phyloP scores from a whole-genome alignment of 2,797 vertebrate species.

The Carcharodon carcharias region DNA sequence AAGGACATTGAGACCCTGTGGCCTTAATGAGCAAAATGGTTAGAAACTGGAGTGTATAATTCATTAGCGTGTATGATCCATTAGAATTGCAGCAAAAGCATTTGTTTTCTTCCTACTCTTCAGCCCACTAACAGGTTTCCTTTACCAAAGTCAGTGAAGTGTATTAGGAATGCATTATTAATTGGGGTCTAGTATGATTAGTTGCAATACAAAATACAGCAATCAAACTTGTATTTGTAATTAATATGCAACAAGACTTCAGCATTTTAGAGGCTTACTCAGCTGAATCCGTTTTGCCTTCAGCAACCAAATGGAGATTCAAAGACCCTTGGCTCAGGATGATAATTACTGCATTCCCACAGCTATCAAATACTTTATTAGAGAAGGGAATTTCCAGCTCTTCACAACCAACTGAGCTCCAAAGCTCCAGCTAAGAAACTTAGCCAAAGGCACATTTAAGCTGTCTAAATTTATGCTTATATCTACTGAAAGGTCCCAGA shows the following conservation, averaged over 20 bases:
- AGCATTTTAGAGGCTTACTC: neutral
- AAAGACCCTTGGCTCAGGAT: neutral
- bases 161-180: neutral
- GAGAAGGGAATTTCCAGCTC: neutral
- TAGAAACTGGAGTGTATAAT: neutral
- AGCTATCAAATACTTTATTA: neutral
- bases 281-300: neutral
- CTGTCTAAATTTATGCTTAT: neutral
- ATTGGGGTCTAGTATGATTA: neutral
- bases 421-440: neutral
- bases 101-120: neutral
- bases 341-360: neutral
- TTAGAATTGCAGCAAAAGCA: neutral
- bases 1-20: neutral
- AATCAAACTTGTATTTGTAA: neutral
- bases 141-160: neutral
- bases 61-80: neutral
- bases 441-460: neutral
- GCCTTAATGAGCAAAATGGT: neutral
- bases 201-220: neutral
- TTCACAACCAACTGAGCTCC: neutral
- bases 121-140: neutral
- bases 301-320: neutral
- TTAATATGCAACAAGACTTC: conserved; percentile 19
- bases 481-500: neutral